These are phyloP conservation scores for Eleutherodactylus coqui DNA, from an alignment of 2,797 vertebrate species.

Conservation along the genomic window DNA sequence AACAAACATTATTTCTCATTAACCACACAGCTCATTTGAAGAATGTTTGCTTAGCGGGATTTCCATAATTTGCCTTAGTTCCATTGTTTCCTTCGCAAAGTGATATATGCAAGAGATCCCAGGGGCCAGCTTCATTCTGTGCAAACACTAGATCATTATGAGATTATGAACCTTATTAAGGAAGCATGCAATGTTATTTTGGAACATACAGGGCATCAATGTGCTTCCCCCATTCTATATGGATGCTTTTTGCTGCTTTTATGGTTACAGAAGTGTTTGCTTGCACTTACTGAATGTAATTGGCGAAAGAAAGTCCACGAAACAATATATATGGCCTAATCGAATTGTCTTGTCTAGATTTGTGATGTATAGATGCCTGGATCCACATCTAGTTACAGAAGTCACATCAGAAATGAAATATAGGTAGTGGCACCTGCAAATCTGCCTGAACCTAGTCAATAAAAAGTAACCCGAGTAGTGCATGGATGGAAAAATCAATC, in stretches of 20 bases:
- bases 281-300: neutral
- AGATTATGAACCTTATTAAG: conserved; percentile 36
- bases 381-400: neutral
- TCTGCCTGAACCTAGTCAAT: neutral
- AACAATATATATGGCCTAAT: neutral
- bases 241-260: neutral
- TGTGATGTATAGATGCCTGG: no score
- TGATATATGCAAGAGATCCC: conserved; percentile 45
- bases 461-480: neutral
- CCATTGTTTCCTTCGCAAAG: conserved; percentile 47
- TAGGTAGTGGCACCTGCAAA: neutral
- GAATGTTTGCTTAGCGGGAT: conserved; percentile 57
- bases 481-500: neutral
- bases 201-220: conserved; percentile 1
- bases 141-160: conserved; percentile 39
- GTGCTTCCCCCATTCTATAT: neutral
- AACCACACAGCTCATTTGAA: conserved; percentile 52
- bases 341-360: no score
- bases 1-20: conserved; percentile 60
- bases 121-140: conserved; percentile 34
- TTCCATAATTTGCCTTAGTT: conserved; percentile 55
- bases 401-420: neutral
- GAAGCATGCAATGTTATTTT: conserved; percentile 15
- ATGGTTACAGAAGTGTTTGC: no score
- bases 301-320: neutral